Evolutionary conservation across 2,888 invertebrate genomes (phyloP).

Genomic region (Druceiella hillmani): DNA sequence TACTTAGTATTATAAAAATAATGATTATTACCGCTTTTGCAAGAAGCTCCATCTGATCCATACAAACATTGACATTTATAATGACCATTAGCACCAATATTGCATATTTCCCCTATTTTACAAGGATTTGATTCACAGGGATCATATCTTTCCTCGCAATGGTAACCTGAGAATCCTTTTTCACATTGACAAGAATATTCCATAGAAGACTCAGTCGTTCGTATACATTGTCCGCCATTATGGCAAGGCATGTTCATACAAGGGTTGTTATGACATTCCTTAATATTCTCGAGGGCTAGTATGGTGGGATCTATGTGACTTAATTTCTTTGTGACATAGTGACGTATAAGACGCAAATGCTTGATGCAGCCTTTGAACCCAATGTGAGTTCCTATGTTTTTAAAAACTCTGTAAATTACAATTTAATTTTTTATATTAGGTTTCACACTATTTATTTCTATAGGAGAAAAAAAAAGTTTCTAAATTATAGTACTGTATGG

Average conservation of each 20-base stretch:
- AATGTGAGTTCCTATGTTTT: conserved; percentile 62
- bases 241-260: conserved; percentile 64
- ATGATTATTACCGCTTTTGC: conserved; percentile 54
- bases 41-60: conserved; percentile 39
- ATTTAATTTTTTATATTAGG: too few species aligned
- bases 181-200: conserved; percentile 37
- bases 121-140: conserved; percentile 63
- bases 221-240: conserved; percentile 35
- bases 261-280: conserved; percentile 60
- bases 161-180: conserved; percentile 48
- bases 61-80: conserved; percentile 62
- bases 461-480: too few species aligned
- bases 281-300: conserved; percentile 45
- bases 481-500: too few species aligned
- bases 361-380: conserved; percentile 71
- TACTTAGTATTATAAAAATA: too few species aligned
- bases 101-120: conserved; percentile 47
- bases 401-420: conserved; percentile 59
- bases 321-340: conserved; percentile 45
- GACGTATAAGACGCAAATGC: conserved; percentile 60
- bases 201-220: conserved; percentile 26
- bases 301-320: conserved; percentile 50
- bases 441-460: too few species aligned
- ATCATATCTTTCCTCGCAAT: conserved; percentile 55
- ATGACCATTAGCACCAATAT: conserved; percentile 49